These are phyloP conservation scores for Hecatera dysodea DNA, from an alignment of 2,888 invertebrate species.

Conservation along the genomic window DNA sequence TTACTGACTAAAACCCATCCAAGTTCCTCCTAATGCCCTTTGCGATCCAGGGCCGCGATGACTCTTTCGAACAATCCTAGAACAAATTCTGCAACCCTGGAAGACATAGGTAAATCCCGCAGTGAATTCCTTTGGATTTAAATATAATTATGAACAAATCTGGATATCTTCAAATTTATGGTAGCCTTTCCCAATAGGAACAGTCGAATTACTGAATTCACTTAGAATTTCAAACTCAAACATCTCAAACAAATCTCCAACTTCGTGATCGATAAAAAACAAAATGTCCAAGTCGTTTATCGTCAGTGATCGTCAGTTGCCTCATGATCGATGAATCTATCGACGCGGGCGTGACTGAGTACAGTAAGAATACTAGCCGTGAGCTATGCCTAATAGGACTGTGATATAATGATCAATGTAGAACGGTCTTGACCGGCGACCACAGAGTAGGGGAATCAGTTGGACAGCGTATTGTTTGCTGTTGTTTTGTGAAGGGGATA, in stretches of 20 bases:
- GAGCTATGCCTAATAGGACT: slow-evolving; percentile 40
- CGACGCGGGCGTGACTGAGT: slow-evolving; percentile 36
- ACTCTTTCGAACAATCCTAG: too few relatives aligned
- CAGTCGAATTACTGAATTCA: background rate
- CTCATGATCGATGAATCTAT: slow-evolving; percentile 42
- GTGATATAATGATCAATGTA: slow-evolving; percentile 47
- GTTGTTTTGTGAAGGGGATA: too few relatives aligned
- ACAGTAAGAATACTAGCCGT: slow-evolving; percentile 21
- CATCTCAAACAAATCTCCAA: slow-evolving; percentile 16
- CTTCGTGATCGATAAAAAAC: slow-evolving; percentile 31
- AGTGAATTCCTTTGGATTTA: background rate
- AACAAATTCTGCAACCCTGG: too few relatives aligned
- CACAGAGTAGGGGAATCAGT: slow-evolving; percentile 32
- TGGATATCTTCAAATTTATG: background rate
- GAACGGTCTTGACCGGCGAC: slow-evolving; percentile 19
- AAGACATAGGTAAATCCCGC: background rate
- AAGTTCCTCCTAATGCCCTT: too few relatives aligned
- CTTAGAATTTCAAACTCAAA: background rate
- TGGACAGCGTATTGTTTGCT: too few relatives aligned
- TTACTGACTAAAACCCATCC: too few relatives aligned
- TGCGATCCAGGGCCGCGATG: too few relatives aligned
- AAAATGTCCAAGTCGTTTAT: slow-evolving; percentile 30
- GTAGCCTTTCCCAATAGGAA: too few relatives aligned
- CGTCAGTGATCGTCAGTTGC: slow-evolving; percentile 42
- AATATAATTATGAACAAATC: background rate